Conservation (phyloP, 2,797 vertebrate species). For the Crenuchus spilurus region DNA sequence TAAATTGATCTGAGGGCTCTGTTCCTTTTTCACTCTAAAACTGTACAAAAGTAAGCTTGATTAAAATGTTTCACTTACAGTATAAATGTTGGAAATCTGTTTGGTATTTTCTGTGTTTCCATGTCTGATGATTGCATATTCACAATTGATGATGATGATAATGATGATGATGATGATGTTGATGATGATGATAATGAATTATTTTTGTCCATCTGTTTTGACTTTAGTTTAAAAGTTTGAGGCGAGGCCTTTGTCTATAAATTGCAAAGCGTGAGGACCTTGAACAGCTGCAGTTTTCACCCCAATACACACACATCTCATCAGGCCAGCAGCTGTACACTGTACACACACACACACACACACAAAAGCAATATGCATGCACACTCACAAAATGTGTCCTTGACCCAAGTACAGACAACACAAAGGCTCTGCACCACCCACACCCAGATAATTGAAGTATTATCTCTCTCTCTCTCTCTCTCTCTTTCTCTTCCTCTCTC, state of each 20-base stretch:
- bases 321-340: constrained; percentile 14
- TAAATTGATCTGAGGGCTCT: too few species aligned
- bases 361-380: background rate
- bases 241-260: background rate
- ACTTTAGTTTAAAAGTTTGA: background rate
- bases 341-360: background rate
- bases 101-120: too few species aligned
- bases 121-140: too few species aligned
- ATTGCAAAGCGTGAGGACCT: background rate
- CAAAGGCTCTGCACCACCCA: background rate
- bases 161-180: too few species aligned
- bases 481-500: too few species aligned
- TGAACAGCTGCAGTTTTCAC: background rate
- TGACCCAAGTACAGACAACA: background rate
- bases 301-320: background rate
- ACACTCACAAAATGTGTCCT: constrained; percentile 2
- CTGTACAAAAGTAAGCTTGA: too few species aligned
- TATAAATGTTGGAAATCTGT: too few species aligned
- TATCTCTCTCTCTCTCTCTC: background rate
- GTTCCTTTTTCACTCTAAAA: too few species aligned
- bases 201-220: too few species aligned
- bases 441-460: constrained; percentile 4
- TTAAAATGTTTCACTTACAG: too few species aligned
- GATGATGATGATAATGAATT: too few species aligned
- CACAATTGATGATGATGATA: too few species aligned